phyloP scores from a whole-genome alignment of 2,797 vertebrate species.

The Oryzias dopingdopingensis region DNA sequence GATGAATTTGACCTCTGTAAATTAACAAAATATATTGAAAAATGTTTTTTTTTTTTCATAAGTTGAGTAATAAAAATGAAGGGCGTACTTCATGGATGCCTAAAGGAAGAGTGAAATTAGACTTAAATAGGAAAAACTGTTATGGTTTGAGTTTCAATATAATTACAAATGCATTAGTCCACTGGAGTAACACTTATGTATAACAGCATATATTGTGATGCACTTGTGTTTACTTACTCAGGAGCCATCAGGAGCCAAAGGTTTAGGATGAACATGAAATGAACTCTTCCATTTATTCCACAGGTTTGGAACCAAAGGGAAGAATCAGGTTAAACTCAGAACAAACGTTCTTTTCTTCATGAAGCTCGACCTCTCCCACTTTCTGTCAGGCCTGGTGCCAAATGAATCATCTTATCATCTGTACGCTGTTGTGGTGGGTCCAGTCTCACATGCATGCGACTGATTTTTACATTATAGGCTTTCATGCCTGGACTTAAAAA shows the following conservation, averaged over 20 bases:
- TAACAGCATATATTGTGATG: not conserved
- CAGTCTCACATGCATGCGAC: not conserved
- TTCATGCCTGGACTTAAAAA: no score
- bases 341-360: slow-evolving; percentile 79
- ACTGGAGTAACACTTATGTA: not conserved
- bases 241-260: not conserved
- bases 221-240: not conserved
- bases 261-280: not conserved
- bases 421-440: slow-evolving; percentile 85
- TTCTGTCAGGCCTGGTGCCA: slow-evolving; percentile 63
- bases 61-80: no score
- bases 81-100: not conserved
- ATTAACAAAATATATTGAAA: no score
- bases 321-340: slow-evolving; percentile 80
- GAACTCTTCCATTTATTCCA: slow-evolving; percentile 7
- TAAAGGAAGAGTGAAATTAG: not conserved
- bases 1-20: no score
- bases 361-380: slow-evolving; percentile 79
- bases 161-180: no score
- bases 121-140: no score
- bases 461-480: no score
- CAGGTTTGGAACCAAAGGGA: slow-evolving; percentile 84
- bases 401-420: slow-evolving; percentile 76
- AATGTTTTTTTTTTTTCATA: no score
- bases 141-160: no score